phyloP scores from a whole-genome alignment of 2,113 vertebrate genomes.

The Malurus cyaneus region DNA sequence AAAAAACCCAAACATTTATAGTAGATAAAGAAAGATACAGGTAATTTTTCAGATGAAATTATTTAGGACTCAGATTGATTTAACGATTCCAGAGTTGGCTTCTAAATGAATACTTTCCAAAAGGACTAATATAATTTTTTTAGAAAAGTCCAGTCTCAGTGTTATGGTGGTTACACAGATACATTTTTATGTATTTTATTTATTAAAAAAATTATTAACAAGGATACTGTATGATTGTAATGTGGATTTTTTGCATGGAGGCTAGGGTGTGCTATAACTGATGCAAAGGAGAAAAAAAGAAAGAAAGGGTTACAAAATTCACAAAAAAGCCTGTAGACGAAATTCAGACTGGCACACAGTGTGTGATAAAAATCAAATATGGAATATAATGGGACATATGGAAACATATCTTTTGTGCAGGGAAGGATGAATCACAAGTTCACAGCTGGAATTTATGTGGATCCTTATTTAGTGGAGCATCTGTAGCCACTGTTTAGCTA shows the following conservation, averaged over 20 bases:
- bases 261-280: neutral
- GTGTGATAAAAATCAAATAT: conserved; percentile 68
- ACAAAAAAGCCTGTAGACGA: conserved; percentile 15
- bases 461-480: conserved; percentile 63
- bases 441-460: conserved; percentile 69
- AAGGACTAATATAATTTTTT: neutral
- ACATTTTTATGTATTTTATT: neutral
- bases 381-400: conserved; percentile 64
- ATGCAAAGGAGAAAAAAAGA: neutral
- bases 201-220: neutral
- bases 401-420: conserved; percentile 59
- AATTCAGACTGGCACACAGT: conserved; percentile 29
- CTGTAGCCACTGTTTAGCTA: conserved; percentile 67
- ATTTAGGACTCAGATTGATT: neutral
- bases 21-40: neutral
- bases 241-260: neutral
- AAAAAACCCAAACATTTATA: neutral
- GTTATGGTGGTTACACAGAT: neutral
- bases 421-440: conserved; percentile 61
- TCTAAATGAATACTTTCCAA: neutral
- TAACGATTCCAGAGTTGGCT: neutral
- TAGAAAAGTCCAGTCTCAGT: neutral
- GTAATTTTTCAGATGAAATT: neutral
- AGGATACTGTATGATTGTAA: neutral
- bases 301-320: conserved; percentile 9